Conservation (phyloP, 2,797 vertebrate genomes). For the Falco berigora region DNA sequence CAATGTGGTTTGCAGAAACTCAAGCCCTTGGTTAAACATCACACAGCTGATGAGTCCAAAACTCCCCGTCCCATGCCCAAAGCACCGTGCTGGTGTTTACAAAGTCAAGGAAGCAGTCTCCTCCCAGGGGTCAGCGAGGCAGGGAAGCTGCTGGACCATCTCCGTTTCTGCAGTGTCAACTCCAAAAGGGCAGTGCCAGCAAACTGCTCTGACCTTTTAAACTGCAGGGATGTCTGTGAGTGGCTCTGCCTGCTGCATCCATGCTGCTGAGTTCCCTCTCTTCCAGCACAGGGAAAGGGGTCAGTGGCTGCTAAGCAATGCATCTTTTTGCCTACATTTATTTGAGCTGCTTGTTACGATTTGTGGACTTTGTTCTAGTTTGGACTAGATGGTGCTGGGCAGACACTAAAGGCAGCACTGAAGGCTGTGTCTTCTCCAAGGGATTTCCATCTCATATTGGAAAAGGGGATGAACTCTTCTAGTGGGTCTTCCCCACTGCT, state of each 20-base stretch:
- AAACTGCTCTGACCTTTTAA: neutral
- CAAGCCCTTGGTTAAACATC: neutral
- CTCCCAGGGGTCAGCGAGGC: neutral
- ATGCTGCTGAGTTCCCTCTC: fast-evolving
- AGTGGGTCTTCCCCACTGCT: fast-evolving
- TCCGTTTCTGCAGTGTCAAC: neutral
- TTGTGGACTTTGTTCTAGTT: neutral
- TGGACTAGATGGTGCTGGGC: neutral
- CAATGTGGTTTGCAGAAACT: neutral
- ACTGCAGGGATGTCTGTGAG: fast-evolving
- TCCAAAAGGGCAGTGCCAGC: neutral
- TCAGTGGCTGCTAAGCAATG: neutral
- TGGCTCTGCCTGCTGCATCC: neutral
- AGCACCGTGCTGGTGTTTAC: neutral
- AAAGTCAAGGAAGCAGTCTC: neutral
- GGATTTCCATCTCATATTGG: neutral
- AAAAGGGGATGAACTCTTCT: neutral
- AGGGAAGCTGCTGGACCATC: neutral
- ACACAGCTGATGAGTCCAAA: neutral
- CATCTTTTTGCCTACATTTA: neutral
- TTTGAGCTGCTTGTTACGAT: neutral
- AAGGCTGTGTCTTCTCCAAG: neutral
- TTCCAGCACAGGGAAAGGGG: neutral
- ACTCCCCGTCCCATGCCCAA: neutral
- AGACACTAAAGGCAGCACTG: neutral